Conservation (phyloP, 1,140 invertebrate species). For the Habropoda laboriosa region DNA sequence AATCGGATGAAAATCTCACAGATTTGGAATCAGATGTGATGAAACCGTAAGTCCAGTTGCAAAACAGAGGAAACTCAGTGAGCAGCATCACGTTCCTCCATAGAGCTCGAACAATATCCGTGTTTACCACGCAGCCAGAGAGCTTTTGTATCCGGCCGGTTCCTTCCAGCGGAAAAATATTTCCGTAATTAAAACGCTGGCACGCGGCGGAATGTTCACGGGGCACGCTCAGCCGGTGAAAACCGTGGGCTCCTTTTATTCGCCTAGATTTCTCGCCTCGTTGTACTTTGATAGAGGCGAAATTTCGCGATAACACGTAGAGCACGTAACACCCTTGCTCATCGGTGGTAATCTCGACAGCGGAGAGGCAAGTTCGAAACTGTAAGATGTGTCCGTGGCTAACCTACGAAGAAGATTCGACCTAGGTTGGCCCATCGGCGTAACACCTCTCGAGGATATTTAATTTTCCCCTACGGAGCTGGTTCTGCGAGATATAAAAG, state of each 20-base stretch:
- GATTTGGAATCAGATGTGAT: no score
- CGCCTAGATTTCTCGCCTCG: slow-evolving; percentile 38
- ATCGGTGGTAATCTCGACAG: slow-evolving; percentile 41
- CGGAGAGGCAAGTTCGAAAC: slow-evolving; percentile 36
- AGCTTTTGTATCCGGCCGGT: background rate
- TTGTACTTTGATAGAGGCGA: slow-evolving; percentile 38
- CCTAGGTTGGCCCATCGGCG: background rate
- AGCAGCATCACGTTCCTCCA: background rate
- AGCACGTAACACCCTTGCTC: slow-evolving; percentile 33
- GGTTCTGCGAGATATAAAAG: slow-evolving; percentile 45
- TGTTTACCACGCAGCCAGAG: background rate
- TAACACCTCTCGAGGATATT: slow-evolving; percentile 48
- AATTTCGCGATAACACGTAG: slow-evolving; percentile 46
- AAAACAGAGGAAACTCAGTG: background rate
- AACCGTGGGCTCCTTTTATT: slow-evolving; percentile 21
- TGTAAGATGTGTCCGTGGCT: slow-evolving; percentile 44
- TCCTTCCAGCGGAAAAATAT: slow-evolving; percentile 16
- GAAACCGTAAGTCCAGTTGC: background rate
- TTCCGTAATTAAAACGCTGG: slow-evolving; percentile 37
- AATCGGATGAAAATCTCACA: no score
- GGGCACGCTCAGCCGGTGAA: background rate
- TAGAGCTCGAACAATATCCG: background rate
- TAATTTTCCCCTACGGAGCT: slow-evolving; percentile 51
- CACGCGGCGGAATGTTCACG: slow-evolving; percentile 2
- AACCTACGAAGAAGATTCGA: slow-evolving; percentile 47